These are phyloP conservation scores for Ommatoiulus sabulosus DNA, from an alignment of 2,888 invertebrate genomes.

Conservation along the genomic window DNA sequence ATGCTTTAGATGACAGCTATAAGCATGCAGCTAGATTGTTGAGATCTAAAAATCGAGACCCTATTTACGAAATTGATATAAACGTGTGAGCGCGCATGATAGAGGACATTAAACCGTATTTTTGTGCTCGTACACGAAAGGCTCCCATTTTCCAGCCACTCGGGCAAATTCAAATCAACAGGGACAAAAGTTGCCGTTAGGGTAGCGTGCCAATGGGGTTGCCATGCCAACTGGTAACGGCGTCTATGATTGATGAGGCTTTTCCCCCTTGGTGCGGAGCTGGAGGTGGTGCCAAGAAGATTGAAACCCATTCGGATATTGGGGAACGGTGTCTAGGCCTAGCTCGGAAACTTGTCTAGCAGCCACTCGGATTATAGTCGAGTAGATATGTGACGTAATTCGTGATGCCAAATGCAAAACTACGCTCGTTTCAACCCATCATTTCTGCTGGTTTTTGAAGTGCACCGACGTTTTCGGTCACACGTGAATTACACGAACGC, in stretches of 20 bases:
- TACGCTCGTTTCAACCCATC: not conserved
- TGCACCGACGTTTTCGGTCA: not conserved
- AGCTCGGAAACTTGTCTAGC: not conserved
- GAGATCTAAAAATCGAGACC: not conserved
- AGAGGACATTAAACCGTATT: slow-evolving; percentile 30
- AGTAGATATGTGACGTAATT: not conserved
- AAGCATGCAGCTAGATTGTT: not conserved
- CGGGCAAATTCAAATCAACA: slow-evolving; percentile 48
- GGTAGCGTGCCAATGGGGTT: slow-evolving; percentile 48
- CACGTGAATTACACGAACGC: not conserved
- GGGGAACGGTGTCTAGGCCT: slow-evolving; percentile 8
- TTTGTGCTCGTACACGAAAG: slow-evolving; percentile 13
- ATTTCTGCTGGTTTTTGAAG: not conserved
- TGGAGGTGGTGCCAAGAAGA: slow-evolving; percentile 54
- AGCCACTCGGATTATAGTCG: not conserved
- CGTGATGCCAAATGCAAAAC: not conserved
- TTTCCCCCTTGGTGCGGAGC: slow-evolving; percentile 47
- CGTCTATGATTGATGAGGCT: slow-evolving; percentile 56
- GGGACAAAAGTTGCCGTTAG: slow-evolving; percentile 52
- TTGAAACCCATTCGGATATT: slow-evolving; percentile 53
- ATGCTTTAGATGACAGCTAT: not conserved
- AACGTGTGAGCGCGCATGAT: not conserved
- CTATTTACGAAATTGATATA: not conserved
- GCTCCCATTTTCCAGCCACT: slow-evolving; percentile 18
- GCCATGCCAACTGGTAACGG: slow-evolving; percentile 51